Evolutionary conservation across 2,888 invertebrate genomes (phyloP), one percentile per base, ranked within the genome.

Genomic region (Heliconius ethilla): DNA sequence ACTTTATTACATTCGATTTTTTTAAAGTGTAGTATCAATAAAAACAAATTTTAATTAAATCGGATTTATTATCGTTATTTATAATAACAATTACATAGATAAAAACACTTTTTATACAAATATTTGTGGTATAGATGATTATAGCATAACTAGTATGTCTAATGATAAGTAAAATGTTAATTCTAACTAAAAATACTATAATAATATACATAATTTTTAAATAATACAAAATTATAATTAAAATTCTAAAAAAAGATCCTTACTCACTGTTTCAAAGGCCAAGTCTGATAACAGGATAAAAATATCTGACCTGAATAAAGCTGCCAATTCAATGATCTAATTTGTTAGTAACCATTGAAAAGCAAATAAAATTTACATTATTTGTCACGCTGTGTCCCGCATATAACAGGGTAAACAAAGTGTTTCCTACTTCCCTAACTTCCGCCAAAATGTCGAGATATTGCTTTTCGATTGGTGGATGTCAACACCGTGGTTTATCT

Each of bases 271-370:
- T 69, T n/a, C 25, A 45, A 37, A 75, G 51, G 75, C 77, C 74
- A 62, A 63, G 63, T 65, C 29, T 72, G 77, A 75, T 77, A 79
- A 77, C 27, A 40, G 29, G n/a, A 27, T 75, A 77, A 72, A 75
- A 77, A 79, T 79, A 79, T 70, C 65, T 72, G 75, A 75, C 75
- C 77, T 75, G 67, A 72, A 70, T 77, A 75, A 70, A 66, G 75
- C 45, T 75, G 79, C 79, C 79, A 79, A 79, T 62, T 75, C 70
- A 51, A 77, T 65, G 79, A 75, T 69, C 18, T 69, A 37, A 66
- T 22, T 66, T 33, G 70, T 45, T 51, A 69, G 75, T 75, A 72
- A 66, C 55, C 51, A 63, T 83, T 70, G 75, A 75, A 62, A 75
- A 62, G 55, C 15, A 22, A 65, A 51, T 11, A 55, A 37, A 72